phyloP scores from a whole-genome alignment of 1,140 invertebrate genomes.

The Solenopsis invicta region DNA sequence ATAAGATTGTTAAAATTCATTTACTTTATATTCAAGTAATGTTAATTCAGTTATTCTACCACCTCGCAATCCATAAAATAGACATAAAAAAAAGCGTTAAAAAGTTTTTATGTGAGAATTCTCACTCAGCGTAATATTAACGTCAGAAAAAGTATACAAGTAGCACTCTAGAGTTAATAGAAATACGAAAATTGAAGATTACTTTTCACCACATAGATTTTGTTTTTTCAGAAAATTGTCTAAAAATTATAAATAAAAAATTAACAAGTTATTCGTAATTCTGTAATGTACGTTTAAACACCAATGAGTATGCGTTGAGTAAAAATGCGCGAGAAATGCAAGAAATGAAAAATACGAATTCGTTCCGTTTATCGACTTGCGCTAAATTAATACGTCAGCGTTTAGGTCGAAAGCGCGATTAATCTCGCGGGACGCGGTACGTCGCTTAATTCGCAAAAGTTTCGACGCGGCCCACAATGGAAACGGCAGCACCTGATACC shows the following conservation, averaged over 20 bases:
- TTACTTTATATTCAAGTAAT: too few species aligned
- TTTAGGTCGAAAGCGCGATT: slow-evolving; percentile 47
- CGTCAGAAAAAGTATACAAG: too few species aligned
- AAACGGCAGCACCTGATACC: slow-evolving; percentile 67
- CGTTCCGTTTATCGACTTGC: not conserved
- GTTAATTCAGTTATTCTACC: too few species aligned
- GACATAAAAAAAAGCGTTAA: too few species aligned
- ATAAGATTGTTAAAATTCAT: too few species aligned
- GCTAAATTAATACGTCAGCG: slow-evolving; percentile 48
- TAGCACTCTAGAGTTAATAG: not conserved
- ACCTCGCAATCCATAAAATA: too few species aligned
- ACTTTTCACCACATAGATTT: not conserved
- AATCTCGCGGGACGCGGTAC: slow-evolving; percentile 47
- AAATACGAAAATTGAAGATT: not conserved
- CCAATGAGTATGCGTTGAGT: not conserved
- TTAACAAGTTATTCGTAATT: not conserved
- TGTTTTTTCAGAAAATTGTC: not conserved
- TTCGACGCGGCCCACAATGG: slow-evolving; percentile 54
- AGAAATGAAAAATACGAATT: not conserved
- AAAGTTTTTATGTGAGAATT: too few species aligned
- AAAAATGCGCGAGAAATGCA: too few species aligned
- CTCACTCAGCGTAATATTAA: too few species aligned
- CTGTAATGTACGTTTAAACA: too few species aligned
- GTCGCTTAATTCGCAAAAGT: slow-evolving; percentile 72
- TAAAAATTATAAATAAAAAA: not conserved